Evolutionary conservation across 1,140 invertebrate species (phyloP).

Genomic region (Drosophila fuyamai): DNA sequence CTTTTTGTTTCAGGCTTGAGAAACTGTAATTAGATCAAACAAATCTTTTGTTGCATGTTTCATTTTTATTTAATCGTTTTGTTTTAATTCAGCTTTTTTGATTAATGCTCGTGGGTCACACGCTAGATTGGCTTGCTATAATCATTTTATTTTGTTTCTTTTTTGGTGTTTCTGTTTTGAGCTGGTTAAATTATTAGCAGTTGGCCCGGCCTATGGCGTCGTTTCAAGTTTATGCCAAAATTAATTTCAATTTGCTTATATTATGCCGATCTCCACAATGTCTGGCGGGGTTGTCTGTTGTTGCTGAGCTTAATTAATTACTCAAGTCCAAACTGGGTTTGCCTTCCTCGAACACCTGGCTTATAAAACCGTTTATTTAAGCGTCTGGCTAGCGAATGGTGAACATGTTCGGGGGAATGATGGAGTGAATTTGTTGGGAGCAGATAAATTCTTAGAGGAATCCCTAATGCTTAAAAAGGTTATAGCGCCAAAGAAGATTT

Average conservation of each 20-base stretch:
- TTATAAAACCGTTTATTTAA: constrained; percentile 33
- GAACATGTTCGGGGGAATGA: background rate
- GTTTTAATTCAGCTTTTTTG: constrained; percentile 28
- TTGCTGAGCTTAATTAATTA: constrained; percentile 36
- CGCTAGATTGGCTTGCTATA: constrained; percentile 49
- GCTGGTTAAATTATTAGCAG: constrained; percentile 35
- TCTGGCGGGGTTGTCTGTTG: constrained; percentile 25
- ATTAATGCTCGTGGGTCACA: constrained; percentile 72
- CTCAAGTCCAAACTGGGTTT: constrained; percentile 19
- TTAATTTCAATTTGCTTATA: constrained; percentile 60
- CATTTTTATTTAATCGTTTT: constrained; percentile 19
- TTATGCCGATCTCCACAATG: constrained; percentile 46
- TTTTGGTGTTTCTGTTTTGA: constrained; percentile 37
- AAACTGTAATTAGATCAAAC: constrained; percentile 64
- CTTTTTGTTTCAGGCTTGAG: constrained; percentile 23
- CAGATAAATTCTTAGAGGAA: background rate
- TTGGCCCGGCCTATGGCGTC: constrained; percentile 53
- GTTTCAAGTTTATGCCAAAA: constrained; percentile 54
- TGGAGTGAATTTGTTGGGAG: background rate
- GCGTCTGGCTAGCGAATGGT: background rate
- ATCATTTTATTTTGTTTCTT: constrained; percentile 31
- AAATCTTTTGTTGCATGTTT: constrained; percentile 46
- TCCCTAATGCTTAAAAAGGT: background rate
- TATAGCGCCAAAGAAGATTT: background rate
- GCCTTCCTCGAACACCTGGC: constrained; percentile 27